Percentiles rank a stretch among this genome's conserved stretches.
Conservation (phyloP, 2,888 invertebrate genomes). For the Palloptera scutellata region DNA sequence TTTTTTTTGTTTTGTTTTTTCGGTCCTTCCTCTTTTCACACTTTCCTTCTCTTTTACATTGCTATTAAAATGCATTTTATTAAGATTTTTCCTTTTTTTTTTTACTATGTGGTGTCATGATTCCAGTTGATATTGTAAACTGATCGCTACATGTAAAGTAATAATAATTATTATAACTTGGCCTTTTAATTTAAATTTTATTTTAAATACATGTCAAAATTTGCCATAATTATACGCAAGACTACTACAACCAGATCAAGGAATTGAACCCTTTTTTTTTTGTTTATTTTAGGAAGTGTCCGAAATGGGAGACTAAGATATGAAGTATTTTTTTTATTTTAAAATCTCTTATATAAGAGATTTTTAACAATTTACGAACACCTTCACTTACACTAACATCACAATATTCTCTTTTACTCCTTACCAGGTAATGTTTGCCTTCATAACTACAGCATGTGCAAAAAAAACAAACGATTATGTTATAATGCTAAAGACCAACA, state of each 20-base stretch:
- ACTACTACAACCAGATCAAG: too few relatives aligned
- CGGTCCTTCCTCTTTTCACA: neutral
- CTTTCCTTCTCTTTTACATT: neutral
- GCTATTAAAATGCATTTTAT: neutral
- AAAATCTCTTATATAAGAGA: neutral
- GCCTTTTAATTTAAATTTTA: neutral
- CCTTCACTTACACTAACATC: conserved; percentile 13
- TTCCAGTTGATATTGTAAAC: neutral
- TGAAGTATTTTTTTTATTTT: neutral
- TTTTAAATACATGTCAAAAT: neutral
- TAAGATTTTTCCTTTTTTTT: neutral
- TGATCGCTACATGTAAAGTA: neutral
- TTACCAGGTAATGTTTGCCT: conserved; percentile 59
- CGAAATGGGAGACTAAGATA: too few relatives aligned
- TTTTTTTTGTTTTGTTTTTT: neutral
- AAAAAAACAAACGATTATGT: conserved; percentile 59
- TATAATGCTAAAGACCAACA: conserved; percentile 56
- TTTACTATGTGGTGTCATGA: neutral
- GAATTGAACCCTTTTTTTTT: too few relatives aligned
- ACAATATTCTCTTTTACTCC: conserved; percentile 11
- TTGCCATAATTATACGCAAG: too few relatives aligned
- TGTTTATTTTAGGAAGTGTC: too few relatives aligned
- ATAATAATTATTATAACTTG: neutral
- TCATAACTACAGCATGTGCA: conserved; percentile 58
- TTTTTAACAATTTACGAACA: neutral